Percentiles rank a stretch among this genome's conserved stretches.
Evolutionary conservation across 1,140 invertebrate genomes (phyloP).

Genomic region (Neocloeon triangulifer): DNA sequence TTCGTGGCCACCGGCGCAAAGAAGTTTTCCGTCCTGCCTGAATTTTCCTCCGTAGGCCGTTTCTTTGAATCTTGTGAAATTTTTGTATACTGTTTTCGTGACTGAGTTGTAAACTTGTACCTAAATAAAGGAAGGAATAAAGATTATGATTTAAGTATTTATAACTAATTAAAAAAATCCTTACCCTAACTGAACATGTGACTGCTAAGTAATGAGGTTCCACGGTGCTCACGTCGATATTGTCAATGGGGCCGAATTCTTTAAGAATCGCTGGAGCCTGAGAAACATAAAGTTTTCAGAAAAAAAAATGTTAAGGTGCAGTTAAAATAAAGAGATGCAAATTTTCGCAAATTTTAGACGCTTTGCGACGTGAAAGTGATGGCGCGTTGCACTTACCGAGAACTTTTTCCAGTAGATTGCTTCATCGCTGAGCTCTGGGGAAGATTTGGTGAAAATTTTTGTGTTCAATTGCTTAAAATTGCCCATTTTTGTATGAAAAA

Average conservation of each 20-base stretch:
- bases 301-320: slow-evolving; percentile 1
- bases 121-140: slow-evolving; percentile 13
- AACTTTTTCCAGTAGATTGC: slow-evolving; percentile 67
- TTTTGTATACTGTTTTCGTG: slow-evolving; percentile 61
- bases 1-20: slow-evolving; percentile 77
- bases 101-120: slow-evolving; percentile 76
- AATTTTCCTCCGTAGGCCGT: slow-evolving; percentile 69
- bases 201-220: slow-evolving; percentile 76
- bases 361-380: too few species aligned
- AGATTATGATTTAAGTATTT: background rate
- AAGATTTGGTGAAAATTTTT: slow-evolving; percentile 39
- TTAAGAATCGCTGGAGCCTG: slow-evolving; percentile 71
- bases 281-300: slow-evolving; percentile 14
- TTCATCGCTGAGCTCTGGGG: slow-evolving; percentile 45
- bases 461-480: slow-evolving; percentile 50
- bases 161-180: slow-evolving; percentile 8
- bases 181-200: slow-evolving; percentile 67
- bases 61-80: slow-evolving; percentile 66
- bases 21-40: slow-evolving; percentile 58
- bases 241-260: slow-evolving; percentile 78
- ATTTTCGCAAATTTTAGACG: slow-evolving; percentile 2
- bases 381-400: slow-evolving; percentile 43
- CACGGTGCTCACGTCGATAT: slow-evolving; percentile 69
- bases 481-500: too few species aligned
- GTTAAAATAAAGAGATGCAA: background rate